These are phyloP conservation scores for Mobula hypostoma DNA, from an alignment of 2,113 vertebrate genomes.

Conservation along the genomic window DNA sequence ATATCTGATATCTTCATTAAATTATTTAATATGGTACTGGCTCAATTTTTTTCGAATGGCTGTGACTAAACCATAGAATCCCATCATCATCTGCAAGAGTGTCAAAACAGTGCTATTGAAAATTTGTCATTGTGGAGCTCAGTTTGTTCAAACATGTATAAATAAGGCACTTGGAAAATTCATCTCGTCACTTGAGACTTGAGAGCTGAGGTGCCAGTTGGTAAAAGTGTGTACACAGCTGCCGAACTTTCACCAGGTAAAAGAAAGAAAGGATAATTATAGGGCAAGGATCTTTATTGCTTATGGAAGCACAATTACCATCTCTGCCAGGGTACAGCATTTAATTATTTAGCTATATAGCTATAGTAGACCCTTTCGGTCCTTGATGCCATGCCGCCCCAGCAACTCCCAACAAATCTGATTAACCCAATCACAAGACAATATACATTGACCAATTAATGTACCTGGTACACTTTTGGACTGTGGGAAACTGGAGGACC, in stretches of 20 bases:
- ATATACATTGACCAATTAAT: no score
- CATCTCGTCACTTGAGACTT: not conserved
- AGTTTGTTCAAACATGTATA: not conserved
- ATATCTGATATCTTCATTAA: not conserved
- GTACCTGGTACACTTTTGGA: no score
- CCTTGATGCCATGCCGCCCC: no score
- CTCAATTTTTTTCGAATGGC: not conserved
- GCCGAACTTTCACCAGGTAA: not conserved
- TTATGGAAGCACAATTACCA: not conserved
- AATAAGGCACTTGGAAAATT: not conserved
- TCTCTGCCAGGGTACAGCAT: not conserved
- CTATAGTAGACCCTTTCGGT: no score
- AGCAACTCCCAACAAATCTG: no score
- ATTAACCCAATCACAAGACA: no score
- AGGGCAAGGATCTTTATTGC: not conserved
- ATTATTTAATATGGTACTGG: not conserved
- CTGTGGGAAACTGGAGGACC: no score
- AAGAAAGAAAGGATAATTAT: not conserved
- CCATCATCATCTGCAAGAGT: not conserved
- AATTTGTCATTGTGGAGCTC: not conserved
- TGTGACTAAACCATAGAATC: not conserved
- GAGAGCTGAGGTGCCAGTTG: not conserved
- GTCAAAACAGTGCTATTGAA: not conserved
- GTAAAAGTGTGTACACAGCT: not conserved
- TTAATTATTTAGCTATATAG: no score